phyloP scores from a whole-genome alignment of 2,113 vertebrate species.

The Bufo gargarizans region DNA sequence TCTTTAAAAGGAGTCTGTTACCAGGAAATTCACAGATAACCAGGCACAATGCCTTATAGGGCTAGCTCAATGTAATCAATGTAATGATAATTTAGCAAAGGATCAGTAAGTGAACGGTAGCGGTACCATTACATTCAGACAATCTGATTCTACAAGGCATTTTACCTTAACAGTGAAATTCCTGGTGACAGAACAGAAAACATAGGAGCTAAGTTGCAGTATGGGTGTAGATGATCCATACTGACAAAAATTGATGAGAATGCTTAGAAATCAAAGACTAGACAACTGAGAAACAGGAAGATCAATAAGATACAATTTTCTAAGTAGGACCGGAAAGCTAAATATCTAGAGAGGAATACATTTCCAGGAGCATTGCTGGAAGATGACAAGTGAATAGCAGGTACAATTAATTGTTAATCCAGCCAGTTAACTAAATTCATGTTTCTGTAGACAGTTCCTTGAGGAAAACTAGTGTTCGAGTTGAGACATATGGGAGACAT shows the following conservation, averaged over 20 bases:
- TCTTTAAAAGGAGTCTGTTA: no score
- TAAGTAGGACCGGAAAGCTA: not conserved
- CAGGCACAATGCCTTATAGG: no score
- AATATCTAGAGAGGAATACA: not conserved
- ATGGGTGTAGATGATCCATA: not conserved
- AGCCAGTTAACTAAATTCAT: not conserved
- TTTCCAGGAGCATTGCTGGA: not conserved
- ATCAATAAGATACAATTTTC: not conserved
- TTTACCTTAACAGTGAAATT: no score
- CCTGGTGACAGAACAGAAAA: no score
- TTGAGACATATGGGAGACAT: not conserved
- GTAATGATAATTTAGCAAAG: no score
- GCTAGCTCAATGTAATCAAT: no score
- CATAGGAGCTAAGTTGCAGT: not conserved
- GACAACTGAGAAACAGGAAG: not conserved
- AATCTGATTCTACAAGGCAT: no score
- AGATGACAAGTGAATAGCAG: not conserved
- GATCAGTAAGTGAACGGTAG: no score
- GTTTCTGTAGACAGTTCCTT: not conserved
- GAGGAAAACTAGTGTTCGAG: not conserved
- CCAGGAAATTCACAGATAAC: no score
- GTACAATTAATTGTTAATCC: not conserved
- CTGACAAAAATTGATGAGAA: not conserved
- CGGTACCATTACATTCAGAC: no score
- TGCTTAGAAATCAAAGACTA: not conserved